A percentile compares a stretch with the other conserved stretches of the same genome.
phyloP scores from a whole-genome alignment of 2,888 invertebrate species.

The Chrysolina oricalcia region DNA sequence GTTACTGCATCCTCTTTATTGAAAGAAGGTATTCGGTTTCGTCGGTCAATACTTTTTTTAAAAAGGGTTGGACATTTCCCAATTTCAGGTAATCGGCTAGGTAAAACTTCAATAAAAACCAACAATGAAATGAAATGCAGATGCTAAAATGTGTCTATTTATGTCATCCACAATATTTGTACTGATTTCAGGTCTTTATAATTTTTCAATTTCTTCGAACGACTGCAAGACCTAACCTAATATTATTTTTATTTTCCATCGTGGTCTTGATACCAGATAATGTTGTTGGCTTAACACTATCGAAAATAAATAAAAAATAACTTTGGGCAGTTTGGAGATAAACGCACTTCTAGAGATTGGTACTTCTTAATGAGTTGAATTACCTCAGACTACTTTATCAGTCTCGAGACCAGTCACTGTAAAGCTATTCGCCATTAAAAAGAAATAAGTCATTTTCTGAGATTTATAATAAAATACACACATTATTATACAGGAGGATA shows the following conservation, averaged over 20 bases:
- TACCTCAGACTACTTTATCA: slow-evolving; percentile 4
- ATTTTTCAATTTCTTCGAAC: slow-evolving; percentile 42
- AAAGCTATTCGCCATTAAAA: slow-evolving; percentile 5
- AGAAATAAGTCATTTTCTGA: slow-evolving; percentile 1
- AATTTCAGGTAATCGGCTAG: slow-evolving; percentile 47
- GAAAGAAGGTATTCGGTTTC: slow-evolving; percentile 36
- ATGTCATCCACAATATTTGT: slow-evolving; percentile 46
- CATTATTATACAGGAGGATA: neutral
- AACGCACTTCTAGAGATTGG: slow-evolving; percentile 10
- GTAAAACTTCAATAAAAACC: slow-evolving; percentile 42
- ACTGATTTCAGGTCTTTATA: slow-evolving; percentile 36
- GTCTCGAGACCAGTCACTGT: neutral
- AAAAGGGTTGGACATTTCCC: slow-evolving; percentile 53
- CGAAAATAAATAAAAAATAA: slow-evolving; percentile 36
- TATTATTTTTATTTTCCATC: slow-evolving; percentile 44
- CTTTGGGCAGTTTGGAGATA: neutral
- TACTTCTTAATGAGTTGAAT: slow-evolving; percentile 17
- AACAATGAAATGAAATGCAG: slow-evolving; percentile 30
- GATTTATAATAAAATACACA: neutral
- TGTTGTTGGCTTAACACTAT: slow-evolving; percentile 31
- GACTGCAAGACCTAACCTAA: slow-evolving; percentile 37
- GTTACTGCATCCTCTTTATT: slow-evolving; percentile 15
- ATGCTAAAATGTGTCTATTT: slow-evolving; percentile 25
- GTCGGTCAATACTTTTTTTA: slow-evolving; percentile 46
- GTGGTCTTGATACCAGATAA: slow-evolving; percentile 13